phyloP scores from a whole-genome alignment of 2,888 invertebrate species.

The Suillia variegata region DNA sequence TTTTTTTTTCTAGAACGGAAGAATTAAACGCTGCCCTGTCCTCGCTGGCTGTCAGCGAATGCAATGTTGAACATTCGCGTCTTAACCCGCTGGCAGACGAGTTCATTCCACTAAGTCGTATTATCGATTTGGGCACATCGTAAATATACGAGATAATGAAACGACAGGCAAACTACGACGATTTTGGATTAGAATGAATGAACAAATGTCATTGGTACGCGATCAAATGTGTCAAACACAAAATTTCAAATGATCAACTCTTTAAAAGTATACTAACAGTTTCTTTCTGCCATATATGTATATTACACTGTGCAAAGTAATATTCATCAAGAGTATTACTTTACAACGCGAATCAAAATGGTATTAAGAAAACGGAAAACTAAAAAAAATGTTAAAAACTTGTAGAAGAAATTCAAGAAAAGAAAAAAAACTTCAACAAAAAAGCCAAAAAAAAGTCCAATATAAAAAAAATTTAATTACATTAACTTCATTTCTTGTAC shows the following conservation, averaged over 20 bases:
- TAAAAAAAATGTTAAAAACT: constrained; percentile 19
- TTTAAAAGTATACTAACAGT: constrained; percentile 8
- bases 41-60: constrained; percentile 52
- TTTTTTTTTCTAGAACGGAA: constrained; percentile 41
- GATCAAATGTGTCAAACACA: constrained; percentile 9
- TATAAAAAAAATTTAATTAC: constrained; percentile 26
- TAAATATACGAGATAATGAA: constrained; percentile 39
- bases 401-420: too few relatives aligned
- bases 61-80: constrained; percentile 68
- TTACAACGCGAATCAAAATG: neutral
- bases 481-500: too few relatives aligned
- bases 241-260: constrained; percentile 4
- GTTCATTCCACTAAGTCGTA: constrained; percentile 70
- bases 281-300: constrained; percentile 15
- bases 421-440: constrained; percentile 25
- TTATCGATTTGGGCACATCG: constrained; percentile 52
- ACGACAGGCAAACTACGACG: neutral
- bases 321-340: constrained; percentile 1
- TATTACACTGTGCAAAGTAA: constrained; percentile 16
- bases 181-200: neutral
- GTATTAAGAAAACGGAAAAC: constrained; percentile 5
- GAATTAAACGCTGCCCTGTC: constrained; percentile 58
- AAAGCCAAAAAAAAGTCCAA: constrained; percentile 19
- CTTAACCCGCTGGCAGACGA: constrained; percentile 86
- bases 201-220: too few relatives aligned